Evolutionary conservation across 35 echinoderm and acorn worm genomes (phyloP), one percentile per base, ranked within the genome.

Genomic region (Apostichopus californicus): DNA sequence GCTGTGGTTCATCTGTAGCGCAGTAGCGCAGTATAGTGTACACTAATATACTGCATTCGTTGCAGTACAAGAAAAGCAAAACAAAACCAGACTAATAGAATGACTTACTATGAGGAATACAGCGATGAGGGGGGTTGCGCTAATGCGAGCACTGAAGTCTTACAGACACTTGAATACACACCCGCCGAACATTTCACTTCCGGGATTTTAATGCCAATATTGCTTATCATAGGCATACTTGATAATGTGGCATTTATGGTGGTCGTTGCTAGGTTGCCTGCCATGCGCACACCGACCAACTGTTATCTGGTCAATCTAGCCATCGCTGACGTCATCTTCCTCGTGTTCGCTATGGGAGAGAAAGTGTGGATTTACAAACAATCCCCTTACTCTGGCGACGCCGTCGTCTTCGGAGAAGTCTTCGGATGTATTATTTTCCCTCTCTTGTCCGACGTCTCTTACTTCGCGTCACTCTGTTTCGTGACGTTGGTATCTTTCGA

Each of bases 221-320:
- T 85, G 55, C 81, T 85, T 85, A 17, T 85, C 57, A 85, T 85
- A 85, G 97, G 97, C 6, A 20, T 95, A 1, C 18, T 95, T 24
- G 83, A 91, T 56, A 99, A 99, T 57, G 71, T 94, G 6, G 93
- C 97, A 5, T 99, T 99, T 77, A 91, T 99, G 11, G 93, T 91
- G 83, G 97, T 99, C 5, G 97, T 99, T 46, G 78, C 82, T 77
- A 87, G 92, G 28, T 73, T 96, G 4, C 95, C 91, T 11, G 26
- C 91, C 20, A 96, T 99, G 97, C 86, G 94, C 21, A 99, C 95
- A 20, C 87, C 92, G 20, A 99, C 95, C 56, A 99, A 99, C 61
- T 92, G 88, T 70, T 99, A 96, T 54, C 78, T 99, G 5, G 80
- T 96, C 5, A 94, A 94, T 84, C 59, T 99, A 83, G 97, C 97